A percentile compares a stretch with the other conserved stretches of the same genome.
Conservation (phyloP, 92 coral and sea anemone genomes). For the Pocillopora grandis region DNA sequence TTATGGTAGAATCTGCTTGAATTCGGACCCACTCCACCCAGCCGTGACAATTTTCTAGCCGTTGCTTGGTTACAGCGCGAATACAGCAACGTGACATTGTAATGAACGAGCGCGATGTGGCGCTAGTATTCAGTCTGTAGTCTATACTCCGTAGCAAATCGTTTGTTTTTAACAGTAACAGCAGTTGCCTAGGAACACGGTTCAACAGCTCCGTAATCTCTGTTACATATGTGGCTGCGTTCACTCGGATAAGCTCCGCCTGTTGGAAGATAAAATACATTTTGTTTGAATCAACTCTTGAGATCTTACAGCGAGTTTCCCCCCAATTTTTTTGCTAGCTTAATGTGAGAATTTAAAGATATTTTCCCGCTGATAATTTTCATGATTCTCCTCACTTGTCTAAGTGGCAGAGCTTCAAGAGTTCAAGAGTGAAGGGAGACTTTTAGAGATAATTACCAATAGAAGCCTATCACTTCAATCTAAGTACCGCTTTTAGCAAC, state of each 20-base stretch:
- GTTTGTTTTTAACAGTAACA: conserved; percentile 89
- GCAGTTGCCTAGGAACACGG: conserved; percentile 88
- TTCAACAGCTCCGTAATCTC: conserved; percentile 83
- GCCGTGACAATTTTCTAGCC: conserved; percentile 57
- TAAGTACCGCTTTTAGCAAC: too few relatives aligned
- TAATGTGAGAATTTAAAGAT: too few relatives aligned
- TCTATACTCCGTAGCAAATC: conserved; percentile 94
- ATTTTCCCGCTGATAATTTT: too few relatives aligned
- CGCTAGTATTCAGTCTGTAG: conserved; percentile 84
- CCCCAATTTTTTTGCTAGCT: too few relatives aligned
- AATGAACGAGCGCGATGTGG: conserved; percentile 85
- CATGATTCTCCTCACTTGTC: too few relatives aligned
- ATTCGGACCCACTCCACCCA: conserved; percentile 85
- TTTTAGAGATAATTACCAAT: too few relatives aligned
- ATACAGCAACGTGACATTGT: conserved; percentile 98
- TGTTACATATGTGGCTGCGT: conserved; percentile 73
- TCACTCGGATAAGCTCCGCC: conserved; percentile 79
- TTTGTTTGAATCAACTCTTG: background rate
- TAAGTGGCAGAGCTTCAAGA: too few relatives aligned
- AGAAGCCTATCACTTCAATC: too few relatives aligned
- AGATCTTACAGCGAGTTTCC: too few relatives aligned
- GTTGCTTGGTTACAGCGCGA: conserved; percentile 86
- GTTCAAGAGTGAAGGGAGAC: too few relatives aligned
- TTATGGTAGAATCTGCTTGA: conserved; percentile 61
- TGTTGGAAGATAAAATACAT: conserved; percentile 14